Evolutionary conservation across 35 echinoderm and acorn worm genomes (phyloP), one percentile per base, ranked within the genome.

Genomic region (Amphiura filiformis): DNA sequence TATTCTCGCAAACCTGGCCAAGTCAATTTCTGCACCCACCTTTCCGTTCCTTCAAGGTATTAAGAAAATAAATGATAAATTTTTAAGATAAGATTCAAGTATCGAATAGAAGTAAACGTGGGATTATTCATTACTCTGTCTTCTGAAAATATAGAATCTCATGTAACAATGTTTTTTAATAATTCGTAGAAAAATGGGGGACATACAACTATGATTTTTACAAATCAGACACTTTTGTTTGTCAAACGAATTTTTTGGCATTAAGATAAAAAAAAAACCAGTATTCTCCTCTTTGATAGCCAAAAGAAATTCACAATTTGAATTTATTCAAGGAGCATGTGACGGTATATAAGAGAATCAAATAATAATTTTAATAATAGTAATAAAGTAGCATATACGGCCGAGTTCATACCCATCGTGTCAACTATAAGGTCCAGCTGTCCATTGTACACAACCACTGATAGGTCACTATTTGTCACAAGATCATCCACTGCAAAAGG

Each of bases 401-500:
- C n/a, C n/a, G n/a, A n/a, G n/a, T n/a, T n/a, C 95, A 89, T 34
- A 88, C 75, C 44, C 44, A 52, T 52, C 33, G 96, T 94, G 56
- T 98, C 96, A 15, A 91, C 89, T n/a, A 98, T 98, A 4, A 98
- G 84, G 56, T 98, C 96, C 32, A 98, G 61, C 82, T 98, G 96
- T 15, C 96, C 96, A 81, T 87, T 98, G 89, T 98, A 98, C 28
- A 98, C 92, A 15, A 86, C 81, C 0, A 98, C 92, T 38, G 64
- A 39, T 1, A 98, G 41, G 57, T 77, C 80, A 13, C 89, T 85
- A 64, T n/a, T n/a, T n/a, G 80, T 91, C 15, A 98, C 41, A 2
- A 98, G 89, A 15, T 94, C 82, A 90, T 98, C 96, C 42, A 98
- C 96, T 98, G 79, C n/a, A n/a, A n/a, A n/a, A n/a, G n/a, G n/a